Percentiles rank a stretch among this genome's conserved stretches.
phyloP scores from a whole-genome alignment of 2,113 vertebrate genomes.

The Litocranius walleri region DNA sequence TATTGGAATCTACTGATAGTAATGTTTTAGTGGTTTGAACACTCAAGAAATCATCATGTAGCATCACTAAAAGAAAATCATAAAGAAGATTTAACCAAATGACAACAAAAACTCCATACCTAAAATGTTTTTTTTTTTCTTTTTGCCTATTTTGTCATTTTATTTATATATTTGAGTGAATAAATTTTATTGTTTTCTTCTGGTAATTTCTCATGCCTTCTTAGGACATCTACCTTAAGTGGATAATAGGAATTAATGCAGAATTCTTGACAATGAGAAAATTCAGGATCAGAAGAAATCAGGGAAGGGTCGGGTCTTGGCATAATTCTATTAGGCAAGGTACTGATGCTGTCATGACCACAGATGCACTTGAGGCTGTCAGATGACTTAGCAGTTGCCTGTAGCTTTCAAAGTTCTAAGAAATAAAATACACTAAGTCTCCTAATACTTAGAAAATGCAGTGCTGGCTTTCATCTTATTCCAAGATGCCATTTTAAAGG shows the following conservation, averaged over 20 bases:
- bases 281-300: background rate
- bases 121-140: background rate
- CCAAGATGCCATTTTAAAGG: background rate
- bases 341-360: background rate
- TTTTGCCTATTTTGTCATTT: background rate
- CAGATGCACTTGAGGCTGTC: background rate
- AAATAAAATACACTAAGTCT: background rate
- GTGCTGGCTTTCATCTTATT: background rate
- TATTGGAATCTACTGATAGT: background rate
- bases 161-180: background rate
- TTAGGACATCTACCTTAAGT: background rate
- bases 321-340: background rate
- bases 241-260: background rate
- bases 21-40: background rate
- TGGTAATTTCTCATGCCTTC: background rate
- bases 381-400: background rate
- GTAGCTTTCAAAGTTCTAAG: background rate
- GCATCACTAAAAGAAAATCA: background rate
- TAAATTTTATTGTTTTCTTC: background rate
- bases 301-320: background rate
- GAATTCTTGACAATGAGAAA: background rate
- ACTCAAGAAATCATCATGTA: background rate
- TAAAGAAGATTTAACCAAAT: background rate
- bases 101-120: background rate
- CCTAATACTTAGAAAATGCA: background rate